Evolutionary conservation across 30 jellyfish, hydroid and myxozoan genomes (phyloP).

Genomic region (Turritopsis rubra): DNA sequence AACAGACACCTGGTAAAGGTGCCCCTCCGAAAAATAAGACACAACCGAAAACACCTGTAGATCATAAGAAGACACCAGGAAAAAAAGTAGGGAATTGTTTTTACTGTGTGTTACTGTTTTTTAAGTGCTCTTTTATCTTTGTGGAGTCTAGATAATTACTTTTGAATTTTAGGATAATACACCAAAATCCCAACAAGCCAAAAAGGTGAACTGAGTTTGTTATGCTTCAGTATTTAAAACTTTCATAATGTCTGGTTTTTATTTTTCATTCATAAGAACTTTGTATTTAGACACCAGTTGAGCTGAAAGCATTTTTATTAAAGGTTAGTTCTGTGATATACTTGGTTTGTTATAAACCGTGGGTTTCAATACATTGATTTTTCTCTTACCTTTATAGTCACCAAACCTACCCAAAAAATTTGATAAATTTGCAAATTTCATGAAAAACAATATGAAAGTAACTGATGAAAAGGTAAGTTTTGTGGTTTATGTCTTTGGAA

Average conservation of each 20-base stretch:
- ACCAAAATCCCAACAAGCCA: conserved; percentile 25
- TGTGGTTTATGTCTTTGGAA: background rate
- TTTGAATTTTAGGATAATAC: conserved; percentile 7
- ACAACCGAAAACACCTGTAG: conserved; percentile 10
- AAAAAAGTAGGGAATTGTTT: background rate
- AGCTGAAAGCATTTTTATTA: conserved; percentile 11
- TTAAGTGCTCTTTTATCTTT: too few species aligned
- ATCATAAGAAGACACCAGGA: conserved; percentile 25
- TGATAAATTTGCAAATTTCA: conserved; percentile 80
- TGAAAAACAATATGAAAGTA: conserved; percentile 81
- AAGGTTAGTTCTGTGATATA: background rate
- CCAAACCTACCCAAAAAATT: conserved; percentile 87
- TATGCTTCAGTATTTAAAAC: background rate
- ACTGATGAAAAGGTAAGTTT: conserved; percentile 59
- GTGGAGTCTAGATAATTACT: too few species aligned
- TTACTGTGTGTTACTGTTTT: background rate
- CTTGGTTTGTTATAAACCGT: background rate
- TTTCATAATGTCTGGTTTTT: too few species aligned
- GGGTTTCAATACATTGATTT: background rate
- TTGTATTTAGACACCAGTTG: conserved; percentile 29
- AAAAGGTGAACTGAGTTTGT: conserved; percentile 26
- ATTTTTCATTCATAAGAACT: background rate
- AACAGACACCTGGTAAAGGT: background rate
- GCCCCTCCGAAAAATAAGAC: conserved; percentile 10
- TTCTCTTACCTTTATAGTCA: conserved; percentile 33